Evolutionary conservation across 2,888 invertebrate genomes (phyloP).

Genomic region (Hirtodrosophila duncani): DNA sequence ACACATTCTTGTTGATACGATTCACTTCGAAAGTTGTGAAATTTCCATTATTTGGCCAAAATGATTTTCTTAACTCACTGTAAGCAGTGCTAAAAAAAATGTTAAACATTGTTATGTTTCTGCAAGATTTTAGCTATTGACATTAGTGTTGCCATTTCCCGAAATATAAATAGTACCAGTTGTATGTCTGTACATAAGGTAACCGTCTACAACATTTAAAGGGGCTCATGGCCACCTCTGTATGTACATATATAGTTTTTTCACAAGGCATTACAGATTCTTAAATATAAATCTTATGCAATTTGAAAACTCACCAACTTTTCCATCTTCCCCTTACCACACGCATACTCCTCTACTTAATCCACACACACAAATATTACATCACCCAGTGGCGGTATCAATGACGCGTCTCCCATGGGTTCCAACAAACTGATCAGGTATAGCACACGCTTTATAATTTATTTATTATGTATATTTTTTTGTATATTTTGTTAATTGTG

Average conservation of each 20-base stretch:
- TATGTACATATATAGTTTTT: background rate
- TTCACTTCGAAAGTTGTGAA: no score
- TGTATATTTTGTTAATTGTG: conserved; percentile 35
- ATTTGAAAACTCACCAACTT: conserved; percentile 49
- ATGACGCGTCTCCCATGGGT: conserved; percentile 78
- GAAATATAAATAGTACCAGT: no score
- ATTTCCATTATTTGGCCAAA: no score
- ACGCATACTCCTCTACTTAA: conserved; percentile 47
- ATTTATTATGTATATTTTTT: conserved; percentile 17
- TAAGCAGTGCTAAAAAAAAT: no score
- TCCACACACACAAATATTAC: conserved; percentile 35
- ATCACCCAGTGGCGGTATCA: conserved; percentile 76
- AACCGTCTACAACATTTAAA: no score
- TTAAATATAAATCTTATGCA: background rate
- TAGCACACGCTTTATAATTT: conserved; percentile 69
- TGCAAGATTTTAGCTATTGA: no score
- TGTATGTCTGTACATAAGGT: no score
- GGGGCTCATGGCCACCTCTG: no score
- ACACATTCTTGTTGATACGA: no score
- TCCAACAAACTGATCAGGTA: conserved; percentile 81
- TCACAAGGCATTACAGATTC: background rate
- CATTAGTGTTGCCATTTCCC: no score
- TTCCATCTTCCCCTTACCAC: conserved; percentile 55
- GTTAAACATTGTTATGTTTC: no score
- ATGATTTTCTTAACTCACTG: no score